Percentiles rank a stretch among this genome's conserved stretches.
Evolutionary conservation across 1,140 invertebrate species (phyloP).

Genomic region (Doryteuthis pealeii): DNA sequence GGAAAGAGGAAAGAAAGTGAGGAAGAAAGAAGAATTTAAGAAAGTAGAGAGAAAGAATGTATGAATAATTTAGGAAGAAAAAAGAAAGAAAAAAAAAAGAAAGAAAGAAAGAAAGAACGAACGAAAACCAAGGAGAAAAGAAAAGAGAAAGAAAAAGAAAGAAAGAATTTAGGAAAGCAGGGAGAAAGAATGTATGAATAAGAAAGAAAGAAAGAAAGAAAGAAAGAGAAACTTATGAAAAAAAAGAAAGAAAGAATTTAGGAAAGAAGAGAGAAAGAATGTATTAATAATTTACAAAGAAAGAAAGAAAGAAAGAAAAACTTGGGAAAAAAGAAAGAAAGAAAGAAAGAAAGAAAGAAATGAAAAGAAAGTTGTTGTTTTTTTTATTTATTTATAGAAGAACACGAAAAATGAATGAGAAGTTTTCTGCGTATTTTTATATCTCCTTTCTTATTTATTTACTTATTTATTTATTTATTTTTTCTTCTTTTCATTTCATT

Average conservation of each 20-base stretch:
- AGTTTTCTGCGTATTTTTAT: too few relatives aligned
- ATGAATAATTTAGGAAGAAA: neutral
- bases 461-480: too few relatives aligned
- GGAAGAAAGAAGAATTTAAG: neutral
- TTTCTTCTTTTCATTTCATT: too few relatives aligned
- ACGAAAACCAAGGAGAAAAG: neutral
- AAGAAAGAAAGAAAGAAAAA: neutral
- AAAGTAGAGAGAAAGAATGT: neutral
- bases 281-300: neutral
- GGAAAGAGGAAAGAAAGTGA: neutral
- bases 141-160: neutral
- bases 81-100: neutral
- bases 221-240: neutral
- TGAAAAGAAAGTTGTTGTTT: neutral
- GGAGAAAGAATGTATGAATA: neutral
- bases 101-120: neutral
- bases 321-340: neutral
- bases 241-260: neutral
- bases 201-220: neutral
- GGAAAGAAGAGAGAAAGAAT: neutral
- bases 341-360: neutral
- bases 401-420: too few relatives aligned
- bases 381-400: too few relatives aligned
- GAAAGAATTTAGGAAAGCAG: neutral
- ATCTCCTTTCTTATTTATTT: too few relatives aligned